A percentile compares a stretch with the other conserved stretches of the same genome.
Conservation (phyloP, 2,797 vertebrate species). For the Arnoldichthys spilopterus region DNA sequence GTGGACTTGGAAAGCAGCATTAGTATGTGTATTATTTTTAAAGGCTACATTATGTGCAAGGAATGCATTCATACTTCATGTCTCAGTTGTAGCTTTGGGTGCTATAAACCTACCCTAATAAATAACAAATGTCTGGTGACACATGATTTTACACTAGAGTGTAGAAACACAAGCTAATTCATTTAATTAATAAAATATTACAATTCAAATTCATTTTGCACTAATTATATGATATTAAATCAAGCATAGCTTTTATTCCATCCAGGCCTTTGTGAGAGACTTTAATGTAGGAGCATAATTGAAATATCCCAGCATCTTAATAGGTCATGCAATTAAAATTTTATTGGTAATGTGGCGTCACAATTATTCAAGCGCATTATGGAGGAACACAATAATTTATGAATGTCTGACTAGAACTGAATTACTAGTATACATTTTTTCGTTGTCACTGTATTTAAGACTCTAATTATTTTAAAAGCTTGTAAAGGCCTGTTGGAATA, state of each 20-base stretch:
- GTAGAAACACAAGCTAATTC: conserved; percentile 56
- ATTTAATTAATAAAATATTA: conserved; percentile 64
- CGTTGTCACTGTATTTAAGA: neutral
- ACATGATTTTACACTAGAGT: conserved; percentile 53
- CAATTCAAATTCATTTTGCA: conserved; percentile 75
- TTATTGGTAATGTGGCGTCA: conserved; percentile 68
- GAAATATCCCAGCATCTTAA: conserved; percentile 74
- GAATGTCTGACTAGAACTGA: conserved; percentile 17
- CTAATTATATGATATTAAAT: conserved; percentile 75
- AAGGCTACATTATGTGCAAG: neutral
- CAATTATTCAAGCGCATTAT: conserved; percentile 67
- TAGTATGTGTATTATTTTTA: neutral
- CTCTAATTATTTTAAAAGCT: neutral
- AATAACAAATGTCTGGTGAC: conserved; percentile 21
- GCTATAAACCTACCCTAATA: neutral
- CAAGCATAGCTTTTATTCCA: conserved; percentile 68
- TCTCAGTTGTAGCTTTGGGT: neutral
- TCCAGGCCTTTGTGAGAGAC: conserved; percentile 56
- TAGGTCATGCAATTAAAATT: conserved; percentile 76
- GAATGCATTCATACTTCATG: neutral
- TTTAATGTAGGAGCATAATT: conserved; percentile 72
- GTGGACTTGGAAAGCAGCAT: neutral
- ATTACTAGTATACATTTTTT: neutral
- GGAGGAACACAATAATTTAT: conserved; percentile 47
- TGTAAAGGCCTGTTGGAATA: neutral